Evolutionary conservation across 2,888 invertebrate genomes (phyloP).

Genomic region (Eueremaeus valkanovi): DNA sequence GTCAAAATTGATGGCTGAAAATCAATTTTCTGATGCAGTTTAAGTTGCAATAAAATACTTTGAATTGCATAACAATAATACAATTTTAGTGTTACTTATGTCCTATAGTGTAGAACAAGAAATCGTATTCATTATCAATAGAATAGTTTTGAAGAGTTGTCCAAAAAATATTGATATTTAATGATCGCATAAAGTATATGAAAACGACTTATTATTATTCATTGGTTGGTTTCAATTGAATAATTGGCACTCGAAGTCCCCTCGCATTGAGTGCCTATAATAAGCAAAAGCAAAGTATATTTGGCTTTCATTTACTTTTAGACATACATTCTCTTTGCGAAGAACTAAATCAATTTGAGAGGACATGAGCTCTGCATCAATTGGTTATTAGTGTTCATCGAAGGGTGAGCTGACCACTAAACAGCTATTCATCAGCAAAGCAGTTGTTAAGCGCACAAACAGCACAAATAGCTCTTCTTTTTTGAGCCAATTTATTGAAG

Average conservation of each 20-base stretch:
- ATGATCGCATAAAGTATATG: no score
- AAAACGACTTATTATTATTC: slow-evolving; percentile 10
- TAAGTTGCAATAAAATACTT: no score
- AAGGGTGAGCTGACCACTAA: slow-evolving; percentile 6
- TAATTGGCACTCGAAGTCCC: slow-evolving; percentile 6
- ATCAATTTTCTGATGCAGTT: no score
- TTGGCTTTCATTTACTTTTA: background rate
- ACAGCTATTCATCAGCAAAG: background rate
- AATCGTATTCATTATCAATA: no score
- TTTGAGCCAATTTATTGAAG: slow-evolving; percentile 13
- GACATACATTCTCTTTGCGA: background rate
- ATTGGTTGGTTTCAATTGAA: background rate
- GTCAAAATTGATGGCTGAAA: no score
- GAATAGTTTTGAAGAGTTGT: no score
- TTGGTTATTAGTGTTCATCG: background rate
- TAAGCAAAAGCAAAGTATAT: background rate
- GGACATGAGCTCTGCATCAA: slow-evolving; percentile 1
- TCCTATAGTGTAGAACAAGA: no score
- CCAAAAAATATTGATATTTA: no score
- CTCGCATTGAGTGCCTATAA: background rate
- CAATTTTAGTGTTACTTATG: no score
- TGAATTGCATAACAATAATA: no score
- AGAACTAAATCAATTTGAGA: background rate
- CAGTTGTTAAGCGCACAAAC: slow-evolving; percentile 4
- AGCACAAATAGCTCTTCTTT: background rate